Conservation (phyloP, 2,888 invertebrate species). For the Napeogenes sylphis region DNA sequence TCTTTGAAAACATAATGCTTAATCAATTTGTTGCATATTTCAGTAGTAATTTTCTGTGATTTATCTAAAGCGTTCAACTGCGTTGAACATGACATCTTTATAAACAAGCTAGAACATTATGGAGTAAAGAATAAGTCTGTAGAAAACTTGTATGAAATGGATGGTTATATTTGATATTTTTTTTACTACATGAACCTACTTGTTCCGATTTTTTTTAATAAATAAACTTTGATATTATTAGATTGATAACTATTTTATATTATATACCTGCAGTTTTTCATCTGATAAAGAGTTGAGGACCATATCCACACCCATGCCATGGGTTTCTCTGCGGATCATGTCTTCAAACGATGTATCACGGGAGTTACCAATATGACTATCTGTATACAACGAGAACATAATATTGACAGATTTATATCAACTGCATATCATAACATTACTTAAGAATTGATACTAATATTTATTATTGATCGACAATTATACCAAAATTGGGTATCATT, state of each 20-base stretch:
- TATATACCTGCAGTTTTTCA: conserved; percentile 86
- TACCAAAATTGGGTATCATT: too few relatives aligned
- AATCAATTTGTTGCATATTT: too few relatives aligned
- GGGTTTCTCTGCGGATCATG: conserved; percentile 87
- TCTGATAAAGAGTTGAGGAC: conserved; percentile 95
- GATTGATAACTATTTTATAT: conserved; percentile 2
- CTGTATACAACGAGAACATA: conserved; percentile 39
- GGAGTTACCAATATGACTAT: conserved; percentile 89
- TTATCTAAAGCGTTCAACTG: too few relatives aligned
- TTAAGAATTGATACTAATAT: neutral
- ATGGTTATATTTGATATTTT: too few relatives aligned
- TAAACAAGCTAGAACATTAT: too few relatives aligned
- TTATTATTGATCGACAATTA: neutral
- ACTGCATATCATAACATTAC: neutral
- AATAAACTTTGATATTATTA: neutral
- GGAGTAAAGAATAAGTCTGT: too few relatives aligned
- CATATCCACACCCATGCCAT: conserved; percentile 92
- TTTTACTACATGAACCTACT: too few relatives aligned
- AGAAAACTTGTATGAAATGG: too few relatives aligned
- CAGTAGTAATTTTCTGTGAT: too few relatives aligned
- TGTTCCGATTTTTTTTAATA: too few relatives aligned
- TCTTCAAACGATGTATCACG: conserved; percentile 91
- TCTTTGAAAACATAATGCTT: too few relatives aligned
- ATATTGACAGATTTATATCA: conserved; percentile 2
- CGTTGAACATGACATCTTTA: too few relatives aligned